Conservation (phyloP, 2,113 vertebrate genomes). For the Kryptolebias marmoratus region DNA sequence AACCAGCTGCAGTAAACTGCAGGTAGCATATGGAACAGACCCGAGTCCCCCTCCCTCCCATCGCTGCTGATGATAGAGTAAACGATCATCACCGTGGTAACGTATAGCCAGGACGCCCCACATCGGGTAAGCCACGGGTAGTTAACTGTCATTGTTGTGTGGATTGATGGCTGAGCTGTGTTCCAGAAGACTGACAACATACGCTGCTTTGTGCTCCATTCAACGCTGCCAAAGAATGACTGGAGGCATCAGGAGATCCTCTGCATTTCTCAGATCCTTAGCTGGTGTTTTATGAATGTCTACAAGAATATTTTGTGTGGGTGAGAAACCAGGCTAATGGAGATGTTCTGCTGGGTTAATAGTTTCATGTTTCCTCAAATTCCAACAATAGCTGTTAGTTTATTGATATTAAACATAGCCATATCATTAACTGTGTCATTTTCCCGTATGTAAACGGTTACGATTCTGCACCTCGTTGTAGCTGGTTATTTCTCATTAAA, state of each 20-base stretch:
- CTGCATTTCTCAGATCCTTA: slow-evolving; percentile 69
- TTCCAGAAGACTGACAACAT: slow-evolving; percentile 70
- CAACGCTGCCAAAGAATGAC: slow-evolving; percentile 68
- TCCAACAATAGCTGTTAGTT: slow-evolving; percentile 34
- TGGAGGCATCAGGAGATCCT: slow-evolving; percentile 68
- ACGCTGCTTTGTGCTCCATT: slow-evolving; percentile 67
- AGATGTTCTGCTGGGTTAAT: slow-evolving; percentile 57
- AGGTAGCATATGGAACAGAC: slow-evolving; percentile 58
- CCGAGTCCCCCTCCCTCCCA: slow-evolving; percentile 11
- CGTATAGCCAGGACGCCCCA: slow-evolving; percentile 59
- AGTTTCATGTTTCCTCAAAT: slow-evolving; percentile 19
- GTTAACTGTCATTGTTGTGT: slow-evolving; percentile 70
- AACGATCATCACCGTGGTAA: slow-evolving; percentile 57
- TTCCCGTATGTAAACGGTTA: slow-evolving; percentile 26
- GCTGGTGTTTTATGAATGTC: slow-evolving; percentile 70
- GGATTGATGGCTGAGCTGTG: slow-evolving; percentile 64
- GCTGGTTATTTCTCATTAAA: slow-evolving; percentile 48
- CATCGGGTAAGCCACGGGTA: slow-evolving; percentile 60
- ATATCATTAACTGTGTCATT: slow-evolving; percentile 47
- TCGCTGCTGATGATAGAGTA: slow-evolving; percentile 34
- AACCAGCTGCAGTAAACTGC: slow-evolving; percentile 58
- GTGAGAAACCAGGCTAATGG: slow-evolving; percentile 64
- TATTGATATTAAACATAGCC: slow-evolving; percentile 35
- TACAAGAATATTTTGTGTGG: slow-evolving; percentile 55
- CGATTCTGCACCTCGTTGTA: not conserved